Evolutionary conservation across 2,113 vertebrate genomes (phyloP), one percentile per base, ranked within the genome.

Genomic region (Melanotaenia duboulayi): DNA sequence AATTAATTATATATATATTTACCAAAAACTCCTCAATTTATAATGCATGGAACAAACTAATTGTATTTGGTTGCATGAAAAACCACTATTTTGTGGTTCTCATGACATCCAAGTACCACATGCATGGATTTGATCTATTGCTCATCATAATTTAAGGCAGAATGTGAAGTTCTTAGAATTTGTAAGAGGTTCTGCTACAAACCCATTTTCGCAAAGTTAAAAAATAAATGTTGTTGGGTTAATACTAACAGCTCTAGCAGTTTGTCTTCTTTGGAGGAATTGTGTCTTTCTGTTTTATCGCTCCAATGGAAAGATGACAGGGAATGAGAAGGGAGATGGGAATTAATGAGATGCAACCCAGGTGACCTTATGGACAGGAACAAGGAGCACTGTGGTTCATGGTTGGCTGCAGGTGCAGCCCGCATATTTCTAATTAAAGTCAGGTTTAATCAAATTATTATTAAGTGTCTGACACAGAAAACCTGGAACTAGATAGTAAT

Each of bases 351-450:
- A 64, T 56, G 65, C 59, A 58, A 70, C 11, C 17, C 28, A 48
- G 39, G 39, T 52, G 46, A 35, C 72, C 23, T 52, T 48, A 46
- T 39, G 25, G 20, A 65, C 11, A 16, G 25, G 11, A 60, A 65
- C 59, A 12, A 64, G 17, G 25, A 11, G 25, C 2, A 12, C 17
- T 62, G 49, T 5, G 1, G n/a, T 57, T 68, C 37, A 46, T 20
- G 12, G 1, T 51, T 76, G 57, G 59, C 59, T 56, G 24, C 59
- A 57, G 51, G 19, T 12, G 19, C 22, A 11, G 20, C 13, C 49
- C 64, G 44, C 72, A 46, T 37, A 19, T 52, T 61, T 68, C 40
- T 61, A 68, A 69, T 76, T 57, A 63, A 23, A 69, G 49, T 23
- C 32, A 4, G n/a, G 22, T 64, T 57, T 42, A 55, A 57, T 58